phyloP scores from a whole-genome alignment of 2,113 vertebrate genomes.

The Bambusicola thoracicus region DNA sequence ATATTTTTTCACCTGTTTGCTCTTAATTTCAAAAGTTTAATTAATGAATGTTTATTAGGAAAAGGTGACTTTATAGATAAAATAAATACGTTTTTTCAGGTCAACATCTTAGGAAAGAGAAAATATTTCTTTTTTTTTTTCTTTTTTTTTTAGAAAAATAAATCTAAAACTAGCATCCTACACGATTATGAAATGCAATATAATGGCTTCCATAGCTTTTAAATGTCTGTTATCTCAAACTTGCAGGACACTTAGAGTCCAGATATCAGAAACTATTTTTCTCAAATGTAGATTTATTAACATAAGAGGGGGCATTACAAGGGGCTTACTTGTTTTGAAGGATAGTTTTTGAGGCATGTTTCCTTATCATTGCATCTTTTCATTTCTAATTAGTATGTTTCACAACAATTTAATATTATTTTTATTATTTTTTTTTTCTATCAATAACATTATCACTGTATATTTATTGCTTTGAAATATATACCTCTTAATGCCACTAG shows the following conservation, averaged over 20 bases:
- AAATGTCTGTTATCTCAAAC: background rate
- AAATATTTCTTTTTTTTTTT: background rate
- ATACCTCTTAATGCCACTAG: conserved; percentile 69
- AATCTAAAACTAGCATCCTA: background rate
- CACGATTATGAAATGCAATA: background rate
- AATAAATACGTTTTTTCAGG: background rate
- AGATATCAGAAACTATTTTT: background rate
- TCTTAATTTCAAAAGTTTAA: conserved; percentile 43
- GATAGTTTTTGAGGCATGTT: accelerated
- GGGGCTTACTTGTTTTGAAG: background rate
- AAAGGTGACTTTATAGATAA: background rate
- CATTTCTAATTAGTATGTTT: background rate
- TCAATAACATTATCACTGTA: background rate
- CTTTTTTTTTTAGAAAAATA: background rate
- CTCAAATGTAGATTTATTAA: background rate
- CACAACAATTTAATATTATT: background rate
- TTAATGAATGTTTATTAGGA: background rate
- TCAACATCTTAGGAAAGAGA: background rate
- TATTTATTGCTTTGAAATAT: background rate
- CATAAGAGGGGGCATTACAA: accelerated
- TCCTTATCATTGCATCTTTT: background rate
- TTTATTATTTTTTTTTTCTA: background rate
- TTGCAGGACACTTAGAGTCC: background rate
- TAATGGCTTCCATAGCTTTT: background rate
- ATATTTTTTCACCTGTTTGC: background rate